Conservation (phyloP, 2,113 vertebrate genomes). For the Apaloderma vittatum region DNA sequence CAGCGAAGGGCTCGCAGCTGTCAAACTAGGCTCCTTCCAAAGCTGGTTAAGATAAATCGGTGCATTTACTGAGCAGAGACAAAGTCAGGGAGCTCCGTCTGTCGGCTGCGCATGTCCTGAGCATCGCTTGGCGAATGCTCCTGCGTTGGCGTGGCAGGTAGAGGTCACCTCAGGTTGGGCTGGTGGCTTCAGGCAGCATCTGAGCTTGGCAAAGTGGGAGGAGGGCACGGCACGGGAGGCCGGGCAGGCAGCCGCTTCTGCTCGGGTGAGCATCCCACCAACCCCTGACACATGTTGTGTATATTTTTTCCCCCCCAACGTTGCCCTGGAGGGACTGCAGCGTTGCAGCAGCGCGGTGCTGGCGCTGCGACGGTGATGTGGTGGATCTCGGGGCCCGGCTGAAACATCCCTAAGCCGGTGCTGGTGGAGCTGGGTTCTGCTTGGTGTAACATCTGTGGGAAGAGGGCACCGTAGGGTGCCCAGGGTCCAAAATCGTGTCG, state of each 20-base stretch:
- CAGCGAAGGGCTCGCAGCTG: not conserved
- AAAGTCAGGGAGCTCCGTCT: not conserved
- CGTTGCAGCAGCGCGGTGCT: not conserved
- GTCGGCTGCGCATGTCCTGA: not conserved
- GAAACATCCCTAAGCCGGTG: not conserved
- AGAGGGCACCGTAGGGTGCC: not conserved
- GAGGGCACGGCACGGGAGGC: not conserved
- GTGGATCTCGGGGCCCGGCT: not conserved
- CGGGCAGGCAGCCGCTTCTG: not conserved
- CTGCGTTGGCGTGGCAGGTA: accelerated
- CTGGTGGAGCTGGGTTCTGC: not conserved
- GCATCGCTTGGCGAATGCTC: not conserved
- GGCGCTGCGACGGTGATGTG: not conserved
- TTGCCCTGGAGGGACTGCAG: not conserved
- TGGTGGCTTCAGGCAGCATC: not conserved
- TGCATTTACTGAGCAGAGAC: not conserved
- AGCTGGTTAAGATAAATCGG: not conserved
- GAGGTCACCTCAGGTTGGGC: not conserved
- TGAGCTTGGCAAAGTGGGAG: not conserved
- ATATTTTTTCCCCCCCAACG: not conserved
- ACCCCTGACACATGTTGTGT: not conserved
- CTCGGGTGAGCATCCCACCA: not conserved
- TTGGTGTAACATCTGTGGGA: not conserved
- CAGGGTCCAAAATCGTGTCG: accelerated
- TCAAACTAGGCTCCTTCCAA: not conserved